These are phyloP conservation scores for Palythoa heliodiscus DNA, from an alignment of 92 coral and sea anemone genomes.

Conservation along the genomic window DNA sequence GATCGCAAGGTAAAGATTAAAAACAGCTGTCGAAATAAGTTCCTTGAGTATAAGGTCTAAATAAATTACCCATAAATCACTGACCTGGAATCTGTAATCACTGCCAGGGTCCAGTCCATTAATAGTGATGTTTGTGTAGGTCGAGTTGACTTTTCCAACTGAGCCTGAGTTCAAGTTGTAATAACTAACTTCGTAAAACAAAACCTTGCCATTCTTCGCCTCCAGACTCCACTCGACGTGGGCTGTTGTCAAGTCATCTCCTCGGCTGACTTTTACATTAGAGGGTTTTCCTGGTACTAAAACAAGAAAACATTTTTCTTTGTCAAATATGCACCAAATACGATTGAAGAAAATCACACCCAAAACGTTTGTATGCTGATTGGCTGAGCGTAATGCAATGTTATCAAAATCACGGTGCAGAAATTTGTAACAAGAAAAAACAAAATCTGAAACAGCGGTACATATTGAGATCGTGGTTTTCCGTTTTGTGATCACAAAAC, in stretches of 20 bases:
- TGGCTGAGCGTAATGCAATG: no score
- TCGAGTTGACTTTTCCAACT: not conserved
- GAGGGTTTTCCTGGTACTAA: constrained; percentile 8
- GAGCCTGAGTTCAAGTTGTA: not conserved
- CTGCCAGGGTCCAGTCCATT: not conserved
- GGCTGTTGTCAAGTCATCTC: not conserved
- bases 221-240: not conserved
- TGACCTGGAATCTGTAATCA: not conserved
- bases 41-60: no score
- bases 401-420: no score
- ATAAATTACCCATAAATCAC: not conserved
- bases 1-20: no score
- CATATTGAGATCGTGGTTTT: no score
- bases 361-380: no score
- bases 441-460: no score
- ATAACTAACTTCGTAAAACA: constrained; percentile 11
- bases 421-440: no score
- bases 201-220: not conserved
- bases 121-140: constrained; percentile 8
- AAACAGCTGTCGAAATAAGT: no score
- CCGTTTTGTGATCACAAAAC: no score
- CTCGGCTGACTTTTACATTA: not conserved
- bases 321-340: no score
- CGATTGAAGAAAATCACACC: no score
- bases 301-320: not conserved